These are phyloP conservation scores for Pterostichus niger DNA, from an alignment of 2,888 invertebrate species.

Conservation along the genomic window DNA sequence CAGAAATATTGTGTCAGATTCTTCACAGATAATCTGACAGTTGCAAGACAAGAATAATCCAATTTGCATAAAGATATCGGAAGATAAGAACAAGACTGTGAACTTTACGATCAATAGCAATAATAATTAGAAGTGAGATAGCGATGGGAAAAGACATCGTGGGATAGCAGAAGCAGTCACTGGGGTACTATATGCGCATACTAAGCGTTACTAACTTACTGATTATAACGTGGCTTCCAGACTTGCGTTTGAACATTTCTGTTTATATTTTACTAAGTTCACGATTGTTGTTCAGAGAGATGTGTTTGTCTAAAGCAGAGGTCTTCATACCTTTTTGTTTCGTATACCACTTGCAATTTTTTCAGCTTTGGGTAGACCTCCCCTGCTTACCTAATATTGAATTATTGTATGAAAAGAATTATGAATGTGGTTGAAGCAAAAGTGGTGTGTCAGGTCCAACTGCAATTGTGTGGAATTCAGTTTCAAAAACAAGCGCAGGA, in stretches of 20 bases:
- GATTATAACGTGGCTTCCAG: conserved; percentile 35
- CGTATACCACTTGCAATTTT: too few relatives aligned
- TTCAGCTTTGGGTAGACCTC: too few relatives aligned
- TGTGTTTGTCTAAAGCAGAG: too few relatives aligned
- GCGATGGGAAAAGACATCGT: conserved; percentile 48
- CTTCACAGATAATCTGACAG: not conserved
- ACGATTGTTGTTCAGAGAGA: not conserved
- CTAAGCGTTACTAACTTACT: conserved; percentile 50
- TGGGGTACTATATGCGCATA: conserved; percentile 49
- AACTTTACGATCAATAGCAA: conserved; percentile 20
- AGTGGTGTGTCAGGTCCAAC: too few relatives aligned
- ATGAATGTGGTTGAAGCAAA: too few relatives aligned
- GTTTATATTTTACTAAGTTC: conserved; percentile 3
- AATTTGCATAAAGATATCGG: conserved; percentile 21
- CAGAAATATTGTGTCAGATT: not conserved
- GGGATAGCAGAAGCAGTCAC: conserved; percentile 32
- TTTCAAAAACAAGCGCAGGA: too few relatives aligned
- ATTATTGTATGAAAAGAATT: too few relatives aligned
- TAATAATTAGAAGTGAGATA: conserved; percentile 43
- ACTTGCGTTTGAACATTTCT: not conserved
- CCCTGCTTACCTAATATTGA: too few relatives aligned
- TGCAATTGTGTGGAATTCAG: too few relatives aligned
- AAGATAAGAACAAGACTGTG: conserved; percentile 29
- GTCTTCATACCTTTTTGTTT: too few relatives aligned
- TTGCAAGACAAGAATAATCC: conserved; percentile 6